phyloP scores from a whole-genome alignment of 2,888 invertebrate genomes.

The Drosophila lacicola region DNA sequence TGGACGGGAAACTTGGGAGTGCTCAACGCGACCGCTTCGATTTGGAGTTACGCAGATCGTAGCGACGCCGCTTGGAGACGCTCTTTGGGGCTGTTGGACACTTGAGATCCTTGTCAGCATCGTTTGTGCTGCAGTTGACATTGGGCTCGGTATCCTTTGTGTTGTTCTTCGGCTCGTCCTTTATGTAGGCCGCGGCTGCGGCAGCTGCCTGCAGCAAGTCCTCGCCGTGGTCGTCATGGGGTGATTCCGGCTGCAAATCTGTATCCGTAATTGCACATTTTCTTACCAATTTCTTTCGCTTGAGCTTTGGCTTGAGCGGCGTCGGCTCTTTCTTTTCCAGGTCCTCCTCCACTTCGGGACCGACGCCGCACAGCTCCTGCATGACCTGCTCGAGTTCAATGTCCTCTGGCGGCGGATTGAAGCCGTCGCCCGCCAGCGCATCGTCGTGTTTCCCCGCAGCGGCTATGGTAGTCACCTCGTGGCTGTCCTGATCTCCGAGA shows the following conservation, averaged over 20 bases:
- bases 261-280: background rate
- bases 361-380: conserved; percentile 49
- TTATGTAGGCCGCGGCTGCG: background rate
- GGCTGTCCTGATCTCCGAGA: background rate
- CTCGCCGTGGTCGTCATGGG: background rate
- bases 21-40: conserved; percentile 19
- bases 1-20: background rate
- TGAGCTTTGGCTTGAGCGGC: conserved; percentile 10
- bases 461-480: background rate
- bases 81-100: background rate
- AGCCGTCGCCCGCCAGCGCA: background rate
- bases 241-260: background rate
- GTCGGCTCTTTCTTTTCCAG: background rate
- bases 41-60: conserved; percentile 55
- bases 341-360: background rate
- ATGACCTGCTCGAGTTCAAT: conserved; percentile 54
- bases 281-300: background rate
- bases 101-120: conserved; percentile 15
- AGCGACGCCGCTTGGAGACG: conserved; percentile 44
- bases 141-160: background rate
- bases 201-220: conserved; percentile 7
- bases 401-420: conserved; percentile 10
- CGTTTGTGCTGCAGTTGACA: background rate
- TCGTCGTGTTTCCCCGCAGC: background rate
- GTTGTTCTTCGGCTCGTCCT: background rate